A percentile compares a stretch with the other conserved stretches of the same genome.
Evolutionary conservation across 2,113 vertebrate species (phyloP).

Genomic region (Sylvilagus bachmani): DNA sequence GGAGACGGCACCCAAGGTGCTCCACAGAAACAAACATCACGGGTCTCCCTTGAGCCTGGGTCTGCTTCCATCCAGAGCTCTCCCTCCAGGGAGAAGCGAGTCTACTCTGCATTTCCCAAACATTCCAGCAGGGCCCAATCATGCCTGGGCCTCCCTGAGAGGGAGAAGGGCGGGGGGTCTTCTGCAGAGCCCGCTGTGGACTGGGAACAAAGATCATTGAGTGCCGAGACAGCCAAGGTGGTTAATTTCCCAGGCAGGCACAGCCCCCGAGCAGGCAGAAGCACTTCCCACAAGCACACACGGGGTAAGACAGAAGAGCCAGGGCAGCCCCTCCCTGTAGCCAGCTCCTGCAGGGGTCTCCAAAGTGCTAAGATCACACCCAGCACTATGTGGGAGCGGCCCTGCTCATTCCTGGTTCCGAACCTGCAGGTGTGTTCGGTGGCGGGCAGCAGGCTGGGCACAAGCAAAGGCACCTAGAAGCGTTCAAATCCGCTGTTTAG

Average conservation of each 20-base stretch:
- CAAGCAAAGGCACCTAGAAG: too few relatives aligned
- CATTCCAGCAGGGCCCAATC: neutral
- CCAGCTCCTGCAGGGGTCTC: neutral
- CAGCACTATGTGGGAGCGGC: neutral
- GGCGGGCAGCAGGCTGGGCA: too few relatives aligned
- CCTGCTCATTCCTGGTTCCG: too few relatives aligned
- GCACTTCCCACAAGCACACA: neutral
- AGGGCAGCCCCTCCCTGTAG: neutral
- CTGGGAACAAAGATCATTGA: neutral
- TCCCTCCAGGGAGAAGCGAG: neutral
- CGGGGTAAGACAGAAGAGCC: neutral
- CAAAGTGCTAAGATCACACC: neutral
- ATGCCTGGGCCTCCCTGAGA: neutral
- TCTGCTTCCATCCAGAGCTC: neutral
- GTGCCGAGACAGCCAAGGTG: neutral
- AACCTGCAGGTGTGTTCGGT: too few relatives aligned
- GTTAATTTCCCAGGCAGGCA: neutral
- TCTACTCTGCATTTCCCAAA: neutral
- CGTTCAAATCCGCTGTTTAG: too few relatives aligned
- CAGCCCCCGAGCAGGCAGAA: neutral
- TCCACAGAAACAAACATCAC: neutral
- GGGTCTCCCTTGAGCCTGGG: neutral
- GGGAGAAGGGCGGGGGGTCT: neutral
- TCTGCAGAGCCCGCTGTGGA: neutral
- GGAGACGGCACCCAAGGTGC: neutral